Base-by-base conservation (phyloP, 2,888 invertebrate species). In the Troides helena region DNA sequence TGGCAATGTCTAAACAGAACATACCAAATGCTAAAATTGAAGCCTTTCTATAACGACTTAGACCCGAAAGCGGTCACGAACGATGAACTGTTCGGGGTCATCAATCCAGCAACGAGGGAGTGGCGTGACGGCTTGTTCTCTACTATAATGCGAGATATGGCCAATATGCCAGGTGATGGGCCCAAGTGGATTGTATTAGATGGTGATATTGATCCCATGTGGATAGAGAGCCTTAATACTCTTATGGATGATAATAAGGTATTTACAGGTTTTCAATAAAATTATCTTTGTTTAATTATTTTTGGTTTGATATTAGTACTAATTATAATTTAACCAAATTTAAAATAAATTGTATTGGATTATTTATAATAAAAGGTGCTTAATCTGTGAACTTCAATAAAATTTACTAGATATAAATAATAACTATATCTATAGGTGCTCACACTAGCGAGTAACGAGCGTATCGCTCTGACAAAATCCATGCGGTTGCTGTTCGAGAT, bases 181-280 rank as follows among this genome's bases (percentile, higher is more conserved):
- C 96, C 97, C 0, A 98, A 98, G 84, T 99, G 99, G 99, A 98
- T 99, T 77, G 96, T 99, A 12, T 93, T 98, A 62, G 99, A 99
- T 85, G 98, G 99, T 23, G 98, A 99, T 82, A 98, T 99, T 77
- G 98, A 99, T 92, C 98, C 98, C 1, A 98, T 98, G 98, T 99
- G 98, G 99, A 99, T 99, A 80, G 98, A 99, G 88, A 98, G 98
- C 50, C 93, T 99, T 43, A 99, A 99, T 83, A 99, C 98, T 4
- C 95, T 99, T 23, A 99, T 99, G 98, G 99, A 99, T 85, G 99
- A 99, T 83, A 99, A 99, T 86, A 99, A 99, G 93, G 96, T 96
- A 30, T 30, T 30, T 30, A 30, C 30, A 30, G 3, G 30, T 30
- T 30, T 30, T 30, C 30, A 30, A 30, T 30, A 30, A 30, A 30